phyloP scores from a whole-genome alignment of 2,888 invertebrate genomes.

The Leptopilina myrica region DNA sequence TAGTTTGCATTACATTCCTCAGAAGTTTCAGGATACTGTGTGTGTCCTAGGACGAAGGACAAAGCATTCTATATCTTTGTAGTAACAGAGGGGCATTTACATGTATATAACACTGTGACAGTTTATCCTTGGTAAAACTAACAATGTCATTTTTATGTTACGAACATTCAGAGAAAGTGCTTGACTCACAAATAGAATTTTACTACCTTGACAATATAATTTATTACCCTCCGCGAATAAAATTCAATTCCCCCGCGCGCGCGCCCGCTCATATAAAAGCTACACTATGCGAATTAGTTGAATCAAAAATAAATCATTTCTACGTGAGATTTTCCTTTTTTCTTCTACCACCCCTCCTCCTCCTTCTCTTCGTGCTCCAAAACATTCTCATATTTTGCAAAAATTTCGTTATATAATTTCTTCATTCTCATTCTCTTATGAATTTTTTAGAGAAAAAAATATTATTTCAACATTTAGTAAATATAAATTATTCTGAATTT shows the following conservation, averaged over 20 bases:
- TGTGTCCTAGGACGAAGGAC: constrained; percentile 21
- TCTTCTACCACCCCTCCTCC: too few relatives aligned
- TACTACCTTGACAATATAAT: constrained; percentile 16
- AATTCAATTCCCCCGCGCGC: background rate
- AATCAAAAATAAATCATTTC: constrained; percentile 7
- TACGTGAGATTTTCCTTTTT: background rate
- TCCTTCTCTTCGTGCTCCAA: too few relatives aligned
- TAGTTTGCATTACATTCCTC: constrained; percentile 13
- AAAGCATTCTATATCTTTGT: constrained; percentile 29
- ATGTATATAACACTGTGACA: constrained; percentile 26
- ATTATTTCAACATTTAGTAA: too few relatives aligned
- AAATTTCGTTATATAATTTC: too few relatives aligned
- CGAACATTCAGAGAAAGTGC: constrained; percentile 37
- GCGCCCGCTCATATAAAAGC: background rate
- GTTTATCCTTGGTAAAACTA: constrained; percentile 34
- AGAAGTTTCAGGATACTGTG: constrained; percentile 30
- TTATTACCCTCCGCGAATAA: constrained; percentile 12
- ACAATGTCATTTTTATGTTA: constrained; percentile 37
- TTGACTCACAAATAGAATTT: constrained; percentile 22
- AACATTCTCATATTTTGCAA: too few relatives aligned
- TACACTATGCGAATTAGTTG: background rate
- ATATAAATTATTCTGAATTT: too few relatives aligned
- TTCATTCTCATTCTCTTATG: too few relatives aligned
- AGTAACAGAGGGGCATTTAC: background rate
- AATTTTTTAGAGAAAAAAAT: too few relatives aligned